A percentile compares a stretch with the other conserved stretches of the same genome.
phyloP scores from a whole-genome alignment of 2,113 vertebrate species.

The Python bivittatus region DNA sequence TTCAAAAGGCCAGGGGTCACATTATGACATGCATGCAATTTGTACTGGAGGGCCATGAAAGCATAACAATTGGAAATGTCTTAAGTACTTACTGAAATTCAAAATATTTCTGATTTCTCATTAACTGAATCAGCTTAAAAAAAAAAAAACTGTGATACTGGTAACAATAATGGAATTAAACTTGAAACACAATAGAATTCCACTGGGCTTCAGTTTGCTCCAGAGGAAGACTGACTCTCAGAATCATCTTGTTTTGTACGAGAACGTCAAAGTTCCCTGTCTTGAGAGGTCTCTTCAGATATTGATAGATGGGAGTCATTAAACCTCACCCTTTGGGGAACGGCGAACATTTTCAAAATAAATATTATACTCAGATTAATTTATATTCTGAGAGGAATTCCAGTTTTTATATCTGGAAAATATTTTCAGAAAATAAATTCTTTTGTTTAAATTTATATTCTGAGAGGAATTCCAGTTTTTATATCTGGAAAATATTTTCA shows the following conservation, averaged over 20 bases:
- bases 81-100: constrained; percentile 14
- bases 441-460: too few relatives aligned
- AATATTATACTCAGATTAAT: too few relatives aligned
- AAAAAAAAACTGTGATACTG: not conserved
- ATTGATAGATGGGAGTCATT: too few relatives aligned
- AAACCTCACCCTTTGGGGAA: too few relatives aligned
- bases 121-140: not conserved
- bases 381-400: too few relatives aligned
- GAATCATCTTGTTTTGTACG: not conserved
- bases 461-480: too few relatives aligned
- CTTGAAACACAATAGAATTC: not conserved
- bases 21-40: not conserved
- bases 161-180: not conserved
- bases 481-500: too few relatives aligned
- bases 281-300: too few relatives aligned
- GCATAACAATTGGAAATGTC: not conserved
- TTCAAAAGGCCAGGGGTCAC: not conserved
- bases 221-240: not conserved
- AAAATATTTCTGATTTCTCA: not conserved
- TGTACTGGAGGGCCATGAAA: not conserved
- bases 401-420: too few relatives aligned
- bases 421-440: too few relatives aligned
- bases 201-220: not conserved
- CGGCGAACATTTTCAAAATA: too few relatives aligned
- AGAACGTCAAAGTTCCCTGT: not conserved